Evolutionary conservation across 2,888 invertebrate genomes (phyloP).

Genomic region (Balanococcus diminutus): DNA sequence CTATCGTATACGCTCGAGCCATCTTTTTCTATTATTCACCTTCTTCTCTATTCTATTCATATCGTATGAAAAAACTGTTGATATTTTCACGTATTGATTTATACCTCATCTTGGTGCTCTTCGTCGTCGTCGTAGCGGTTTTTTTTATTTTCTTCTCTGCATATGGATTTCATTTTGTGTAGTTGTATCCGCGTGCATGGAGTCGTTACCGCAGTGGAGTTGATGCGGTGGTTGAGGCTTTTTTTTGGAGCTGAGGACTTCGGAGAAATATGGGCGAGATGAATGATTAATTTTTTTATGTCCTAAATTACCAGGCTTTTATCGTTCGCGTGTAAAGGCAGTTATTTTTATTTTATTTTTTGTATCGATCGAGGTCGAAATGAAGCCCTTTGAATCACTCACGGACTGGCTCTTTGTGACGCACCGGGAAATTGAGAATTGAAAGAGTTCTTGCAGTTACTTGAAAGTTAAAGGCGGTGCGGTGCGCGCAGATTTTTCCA

Average conservation of each 20-base stretch:
- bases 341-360: background rate
- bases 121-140: background rate
- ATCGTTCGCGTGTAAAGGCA: background rate
- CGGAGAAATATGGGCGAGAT: background rate
- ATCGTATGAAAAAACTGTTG: slow-evolving; percentile 21
- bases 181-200: too few relatives aligned
- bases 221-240: background rate
- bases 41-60: background rate
- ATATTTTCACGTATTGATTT: slow-evolving; percentile 34
- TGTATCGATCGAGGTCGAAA: background rate
- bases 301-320: background rate
- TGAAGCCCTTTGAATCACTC: background rate
- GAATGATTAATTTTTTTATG: background rate
- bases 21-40: slow-evolving; percentile 39
- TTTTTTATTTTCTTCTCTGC: background rate
- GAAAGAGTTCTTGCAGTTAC: too few relatives aligned
- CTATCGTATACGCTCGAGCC: slow-evolving; percentile 4
- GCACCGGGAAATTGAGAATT: too few relatives aligned
- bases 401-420: too few relatives aligned
- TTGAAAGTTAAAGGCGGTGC: too few relatives aligned
- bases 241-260: background rate
- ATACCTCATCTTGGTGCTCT: background rate
- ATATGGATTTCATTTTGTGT: background rate
- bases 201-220: background rate
- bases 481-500: too few relatives aligned